Evolutionary conservation across 2,113 vertebrate genomes (phyloP).

Genomic region (Myrmecophaga tridactyla): DNA sequence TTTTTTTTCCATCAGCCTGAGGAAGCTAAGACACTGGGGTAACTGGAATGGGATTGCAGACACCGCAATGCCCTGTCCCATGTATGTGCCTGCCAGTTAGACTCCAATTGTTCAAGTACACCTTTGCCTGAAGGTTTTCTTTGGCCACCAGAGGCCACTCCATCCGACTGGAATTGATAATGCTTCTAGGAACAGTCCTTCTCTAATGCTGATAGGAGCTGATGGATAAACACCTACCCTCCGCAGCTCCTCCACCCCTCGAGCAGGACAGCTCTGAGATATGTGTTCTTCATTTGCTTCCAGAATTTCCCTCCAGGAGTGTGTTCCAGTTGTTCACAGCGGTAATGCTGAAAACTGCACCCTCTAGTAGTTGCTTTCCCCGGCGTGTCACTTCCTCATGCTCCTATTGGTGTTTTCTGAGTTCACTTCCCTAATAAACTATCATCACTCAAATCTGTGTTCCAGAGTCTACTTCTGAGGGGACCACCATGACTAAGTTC

Average conservation of each 20-base stretch:
- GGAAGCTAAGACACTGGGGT: not conserved
- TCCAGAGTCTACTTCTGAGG: not conserved
- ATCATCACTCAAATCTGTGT: not conserved
- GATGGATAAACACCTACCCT: not conserved
- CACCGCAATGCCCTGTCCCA: not conserved
- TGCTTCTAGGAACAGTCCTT: not conserved
- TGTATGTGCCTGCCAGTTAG: not conserved
- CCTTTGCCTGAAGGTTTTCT: not conserved
- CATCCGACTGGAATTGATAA: not conserved
- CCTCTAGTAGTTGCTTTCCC: not conserved
- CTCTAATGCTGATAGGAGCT: not conserved
- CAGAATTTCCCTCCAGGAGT: not conserved
- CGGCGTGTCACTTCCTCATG: not conserved
- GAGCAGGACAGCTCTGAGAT: not conserved
- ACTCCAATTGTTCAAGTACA: not conserved
- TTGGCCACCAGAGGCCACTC: not conserved
- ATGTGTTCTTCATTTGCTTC: not conserved
- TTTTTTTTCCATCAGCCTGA: no score
- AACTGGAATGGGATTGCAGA: not conserved
- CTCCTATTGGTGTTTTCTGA: not conserved
- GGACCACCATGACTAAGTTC: not conserved
- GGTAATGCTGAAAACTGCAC: not conserved
- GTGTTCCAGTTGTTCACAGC: fast-evolving
- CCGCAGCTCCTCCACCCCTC: not conserved
- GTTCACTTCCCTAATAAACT: not conserved